phyloP scores from a whole-genome alignment of 2,113 vertebrate species.

The Cyprinodon tularosa region DNA sequence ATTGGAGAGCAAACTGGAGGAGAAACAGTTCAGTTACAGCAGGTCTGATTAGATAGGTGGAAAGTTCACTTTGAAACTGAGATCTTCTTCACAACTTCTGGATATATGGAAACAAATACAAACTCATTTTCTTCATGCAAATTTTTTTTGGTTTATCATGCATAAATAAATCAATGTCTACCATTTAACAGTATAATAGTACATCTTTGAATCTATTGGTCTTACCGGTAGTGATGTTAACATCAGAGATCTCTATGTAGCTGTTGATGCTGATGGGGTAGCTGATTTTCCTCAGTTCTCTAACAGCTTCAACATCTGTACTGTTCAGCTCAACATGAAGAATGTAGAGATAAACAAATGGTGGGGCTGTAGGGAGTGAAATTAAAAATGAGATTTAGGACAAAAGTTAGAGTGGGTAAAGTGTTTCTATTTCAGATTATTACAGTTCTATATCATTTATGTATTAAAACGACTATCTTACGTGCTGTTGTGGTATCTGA shows the following conservation, averaged over 20 bases:
- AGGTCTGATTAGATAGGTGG: too few relatives aligned
- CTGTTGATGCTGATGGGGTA: constrained; percentile 33
- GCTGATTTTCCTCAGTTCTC: constrained; percentile 36
- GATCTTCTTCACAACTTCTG: too few relatives aligned
- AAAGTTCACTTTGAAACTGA: too few relatives aligned
- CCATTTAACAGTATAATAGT: too few relatives aligned
- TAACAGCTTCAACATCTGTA: constrained; percentile 23
- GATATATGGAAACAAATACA: too few relatives aligned
- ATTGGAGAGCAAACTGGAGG: constrained; percentile 42
- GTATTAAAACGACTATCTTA: neutral
- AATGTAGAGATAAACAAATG: constrained; percentile 12
- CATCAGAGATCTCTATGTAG: constrained; percentile 4
- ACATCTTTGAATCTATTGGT: neutral
- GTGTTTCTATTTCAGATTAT: neutral
- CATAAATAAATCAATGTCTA: too few relatives aligned
- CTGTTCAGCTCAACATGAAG: constrained; percentile 42
- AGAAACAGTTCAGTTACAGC: neutral
- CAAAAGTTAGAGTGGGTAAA: too few relatives aligned
- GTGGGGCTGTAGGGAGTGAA: constrained; percentile 5
- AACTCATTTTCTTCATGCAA: too few relatives aligned
- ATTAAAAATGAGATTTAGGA: too few relatives aligned
- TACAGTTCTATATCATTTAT: neutral
- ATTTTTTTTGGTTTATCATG: too few relatives aligned
- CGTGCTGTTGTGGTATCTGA: neutral
- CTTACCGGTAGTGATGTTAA: constrained; percentile 51